A percentile compares a stretch with the other conserved stretches of the same genome.
phyloP scores from a whole-genome alignment of 2,888 invertebrate species.

The Capitulum mitella region DNA sequence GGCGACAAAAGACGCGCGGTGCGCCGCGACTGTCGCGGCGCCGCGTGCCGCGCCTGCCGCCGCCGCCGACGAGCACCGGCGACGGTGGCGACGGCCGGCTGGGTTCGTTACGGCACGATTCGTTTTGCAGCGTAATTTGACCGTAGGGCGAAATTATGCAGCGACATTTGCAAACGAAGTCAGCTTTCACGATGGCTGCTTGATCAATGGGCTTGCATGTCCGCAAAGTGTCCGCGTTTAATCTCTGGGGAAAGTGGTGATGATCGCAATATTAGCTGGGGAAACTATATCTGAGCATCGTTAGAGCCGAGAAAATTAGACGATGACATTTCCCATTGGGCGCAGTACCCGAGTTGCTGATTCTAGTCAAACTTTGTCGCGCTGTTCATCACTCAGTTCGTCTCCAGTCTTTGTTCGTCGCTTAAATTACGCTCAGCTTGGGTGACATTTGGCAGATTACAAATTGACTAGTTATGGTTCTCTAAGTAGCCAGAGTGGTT shows the following conservation, averaged over 20 bases:
- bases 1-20: background rate
- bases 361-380: background rate
- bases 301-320: background rate
- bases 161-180: background rate
- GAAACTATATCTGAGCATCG: background rate
- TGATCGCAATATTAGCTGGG: background rate
- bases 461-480: constrained; percentile 22
- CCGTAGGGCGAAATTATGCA: background rate
- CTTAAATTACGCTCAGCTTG: background rate
- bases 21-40: background rate
- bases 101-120: background rate
- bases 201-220: constrained; percentile 1
- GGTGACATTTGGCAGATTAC: constrained; percentile 21
- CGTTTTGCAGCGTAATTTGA: background rate
- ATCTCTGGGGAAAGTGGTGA: background rate
- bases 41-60: background rate
- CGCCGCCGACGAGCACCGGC: too few relatives aligned
- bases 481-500: background rate
- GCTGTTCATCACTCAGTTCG: background rate
- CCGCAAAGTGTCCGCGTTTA: background rate
- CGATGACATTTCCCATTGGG: background rate
- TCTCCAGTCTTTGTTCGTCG: background rate
- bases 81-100: too few relatives aligned
- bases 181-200: background rate
- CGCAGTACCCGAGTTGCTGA: background rate